Evolutionary conservation across 64 coral and sea anemone genomes (phyloP).

Genomic region (Astreopora myriophthalma): DNA sequence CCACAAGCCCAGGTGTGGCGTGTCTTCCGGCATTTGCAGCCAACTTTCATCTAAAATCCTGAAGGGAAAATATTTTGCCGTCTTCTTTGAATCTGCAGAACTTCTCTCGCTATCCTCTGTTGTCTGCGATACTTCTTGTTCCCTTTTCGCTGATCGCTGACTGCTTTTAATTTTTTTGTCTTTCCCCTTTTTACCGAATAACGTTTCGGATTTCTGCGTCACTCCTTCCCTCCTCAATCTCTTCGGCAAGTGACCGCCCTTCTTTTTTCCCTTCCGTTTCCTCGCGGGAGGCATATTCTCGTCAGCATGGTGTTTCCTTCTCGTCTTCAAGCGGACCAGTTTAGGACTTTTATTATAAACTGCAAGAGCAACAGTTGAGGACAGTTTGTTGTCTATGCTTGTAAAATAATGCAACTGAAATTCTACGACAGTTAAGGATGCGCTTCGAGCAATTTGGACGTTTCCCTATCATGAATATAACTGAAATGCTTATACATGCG

Average conservation of each 20-base stretch:
- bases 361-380: neutral
- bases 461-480: no score
- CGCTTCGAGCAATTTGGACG: no score
- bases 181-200: neutral
- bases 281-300: neutral
- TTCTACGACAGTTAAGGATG: no score
- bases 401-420: no score
- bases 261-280: conserved; percentile 5
- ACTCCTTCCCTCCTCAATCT: neutral
- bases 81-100: neutral
- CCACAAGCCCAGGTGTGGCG: neutral
- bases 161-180: neutral
- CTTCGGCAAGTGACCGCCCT: neutral
- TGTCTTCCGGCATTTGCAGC: neutral
- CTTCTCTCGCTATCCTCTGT: neutral
- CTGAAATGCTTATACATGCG: no score
- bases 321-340: neutral
- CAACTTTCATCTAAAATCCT: conserved; percentile 40
- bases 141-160: neutral
- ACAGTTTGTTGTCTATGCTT: no score
- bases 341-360: neutral
- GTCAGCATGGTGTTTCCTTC: neutral
- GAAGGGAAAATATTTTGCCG: conserved; percentile 43
- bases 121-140: neutral
- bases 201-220: neutral